These are phyloP conservation scores for Hymenopus coronatus DNA, from an alignment of 2,888 invertebrate species.

Conservation along the genomic window DNA sequence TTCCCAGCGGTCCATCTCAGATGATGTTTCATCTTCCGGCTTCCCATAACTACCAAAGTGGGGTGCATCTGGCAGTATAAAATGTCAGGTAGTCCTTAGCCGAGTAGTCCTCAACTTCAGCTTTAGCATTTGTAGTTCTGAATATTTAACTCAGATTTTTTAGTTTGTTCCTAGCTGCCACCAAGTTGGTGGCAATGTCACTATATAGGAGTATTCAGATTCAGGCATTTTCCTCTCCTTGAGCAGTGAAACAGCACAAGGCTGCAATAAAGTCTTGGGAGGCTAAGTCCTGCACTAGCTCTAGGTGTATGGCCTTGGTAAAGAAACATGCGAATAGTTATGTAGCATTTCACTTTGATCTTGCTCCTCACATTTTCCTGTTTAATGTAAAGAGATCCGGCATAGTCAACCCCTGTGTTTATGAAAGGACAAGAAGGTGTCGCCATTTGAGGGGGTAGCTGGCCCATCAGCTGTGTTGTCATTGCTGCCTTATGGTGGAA, in stretches of 20 bases:
- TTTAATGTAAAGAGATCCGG: not conserved
- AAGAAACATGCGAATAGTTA: not conserved
- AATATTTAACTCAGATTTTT: not conserved
- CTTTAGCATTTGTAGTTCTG: not conserved
- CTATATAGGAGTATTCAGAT: too few species aligned
- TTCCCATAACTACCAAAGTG: constrained; percentile 38
- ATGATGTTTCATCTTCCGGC: constrained; percentile 19
- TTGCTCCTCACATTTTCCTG: not conserved
- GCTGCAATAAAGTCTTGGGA: too few species aligned
- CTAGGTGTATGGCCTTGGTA: too few species aligned
- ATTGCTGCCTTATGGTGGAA: not conserved
- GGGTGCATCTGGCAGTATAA: constrained; percentile 35
- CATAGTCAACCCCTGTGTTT: not conserved
- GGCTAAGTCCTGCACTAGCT: too few species aligned
- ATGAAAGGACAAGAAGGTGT: not conserved
- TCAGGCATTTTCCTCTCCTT: too few species aligned
- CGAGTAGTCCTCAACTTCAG: not conserved
- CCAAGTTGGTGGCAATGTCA: not conserved
- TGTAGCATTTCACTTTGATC: not conserved
- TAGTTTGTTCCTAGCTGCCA: not conserved
- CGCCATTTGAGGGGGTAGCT: not conserved
- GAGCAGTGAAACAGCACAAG: too few species aligned
- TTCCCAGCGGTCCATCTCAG: not conserved
- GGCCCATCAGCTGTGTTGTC: not conserved
- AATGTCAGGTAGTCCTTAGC: constrained; percentile 33